Conservation (phyloP, 2,888 invertebrate species). For the Oscheius myriophilus region DNA sequence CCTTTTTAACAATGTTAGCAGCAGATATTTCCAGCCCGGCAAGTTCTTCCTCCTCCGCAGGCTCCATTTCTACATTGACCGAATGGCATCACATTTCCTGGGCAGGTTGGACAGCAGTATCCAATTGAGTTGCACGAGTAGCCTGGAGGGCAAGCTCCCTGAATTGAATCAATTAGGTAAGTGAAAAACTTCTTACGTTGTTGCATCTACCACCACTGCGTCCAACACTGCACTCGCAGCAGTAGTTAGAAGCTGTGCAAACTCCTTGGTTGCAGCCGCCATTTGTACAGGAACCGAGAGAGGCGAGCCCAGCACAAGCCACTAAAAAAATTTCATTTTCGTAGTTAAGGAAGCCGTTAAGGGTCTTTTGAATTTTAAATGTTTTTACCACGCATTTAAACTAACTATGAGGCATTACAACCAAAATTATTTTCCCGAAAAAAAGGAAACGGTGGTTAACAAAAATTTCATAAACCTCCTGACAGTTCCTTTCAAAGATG, state of each 20-base stretch:
- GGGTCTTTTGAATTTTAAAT: too few relatives aligned
- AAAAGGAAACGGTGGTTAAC: too few relatives aligned
- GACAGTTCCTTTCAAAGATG: too few relatives aligned
- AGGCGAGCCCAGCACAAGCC: constrained; percentile 64
- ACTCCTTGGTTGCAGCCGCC: constrained; percentile 49
- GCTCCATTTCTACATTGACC: constrained; percentile 56
- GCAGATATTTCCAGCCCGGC: constrained; percentile 66
- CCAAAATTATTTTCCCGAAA: too few relatives aligned
- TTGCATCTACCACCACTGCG: constrained; percentile 61
- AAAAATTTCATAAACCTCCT: too few relatives aligned
- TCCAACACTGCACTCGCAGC: constrained; percentile 68
- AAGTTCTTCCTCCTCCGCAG: constrained; percentile 61
- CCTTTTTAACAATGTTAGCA: constrained; percentile 42
- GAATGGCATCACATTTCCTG: constrained; percentile 58
- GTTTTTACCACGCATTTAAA: background rate
- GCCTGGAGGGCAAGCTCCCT: constrained; percentile 60
- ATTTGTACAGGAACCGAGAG: constrained; percentile 52
- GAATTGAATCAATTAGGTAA: constrained; percentile 16
- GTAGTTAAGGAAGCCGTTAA: background rate
- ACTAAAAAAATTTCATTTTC: constrained; percentile 44
- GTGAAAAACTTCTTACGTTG: constrained; percentile 47
- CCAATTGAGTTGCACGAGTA: constrained; percentile 62
- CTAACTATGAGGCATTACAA: background rate
- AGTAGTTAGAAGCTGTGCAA: constrained; percentile 66
- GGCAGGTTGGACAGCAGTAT: constrained; percentile 65